These are phyloP conservation scores for Plagodis dolabraria DNA, from an alignment of 2,888 invertebrate species.

Conservation along the genomic window DNA sequence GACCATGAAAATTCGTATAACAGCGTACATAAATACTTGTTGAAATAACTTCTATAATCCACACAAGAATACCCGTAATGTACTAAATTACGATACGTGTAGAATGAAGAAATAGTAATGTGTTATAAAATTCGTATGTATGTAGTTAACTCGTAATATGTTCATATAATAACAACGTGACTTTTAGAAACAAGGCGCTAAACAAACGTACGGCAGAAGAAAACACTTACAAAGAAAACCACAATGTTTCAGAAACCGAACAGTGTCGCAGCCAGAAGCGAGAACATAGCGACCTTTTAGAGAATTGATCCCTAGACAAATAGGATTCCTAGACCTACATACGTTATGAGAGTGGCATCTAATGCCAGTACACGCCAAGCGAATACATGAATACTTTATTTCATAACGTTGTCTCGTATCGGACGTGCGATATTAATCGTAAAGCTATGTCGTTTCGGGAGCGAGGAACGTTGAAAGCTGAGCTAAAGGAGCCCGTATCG, in stretches of 20 bases:
- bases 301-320: slow-evolving; percentile 43
- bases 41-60: too few species aligned
- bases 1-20: background rate
- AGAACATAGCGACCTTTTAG: slow-evolving; percentile 36
- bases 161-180: too few species aligned
- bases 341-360: slow-evolving; percentile 23
- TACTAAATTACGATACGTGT: too few species aligned
- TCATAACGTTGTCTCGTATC: slow-evolving; percentile 40
- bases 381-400: slow-evolving; percentile 42
- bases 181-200: too few species aligned
- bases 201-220: too few species aligned
- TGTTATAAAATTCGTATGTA: too few species aligned
- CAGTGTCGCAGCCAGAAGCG: slow-evolving; percentile 6
- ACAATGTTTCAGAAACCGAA: background rate
- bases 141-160: too few species aligned
- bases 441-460: slow-evolving; percentile 45
- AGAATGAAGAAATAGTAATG: too few species aligned
- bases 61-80: too few species aligned
- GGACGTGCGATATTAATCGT: slow-evolving; percentile 46
- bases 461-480: slow-evolving; percentile 44
- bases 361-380: slow-evolving; percentile 32
- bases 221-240: too few species aligned
- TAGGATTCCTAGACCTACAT: slow-evolving; percentile 25
- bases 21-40: too few species aligned
- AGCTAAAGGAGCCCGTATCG: slow-evolving; percentile 54